Percentiles rank a stretch among this genome's conserved stretches.
Conservation (phyloP, 2,113 vertebrate genomes). For the Pristiophorus japonicus region DNA sequence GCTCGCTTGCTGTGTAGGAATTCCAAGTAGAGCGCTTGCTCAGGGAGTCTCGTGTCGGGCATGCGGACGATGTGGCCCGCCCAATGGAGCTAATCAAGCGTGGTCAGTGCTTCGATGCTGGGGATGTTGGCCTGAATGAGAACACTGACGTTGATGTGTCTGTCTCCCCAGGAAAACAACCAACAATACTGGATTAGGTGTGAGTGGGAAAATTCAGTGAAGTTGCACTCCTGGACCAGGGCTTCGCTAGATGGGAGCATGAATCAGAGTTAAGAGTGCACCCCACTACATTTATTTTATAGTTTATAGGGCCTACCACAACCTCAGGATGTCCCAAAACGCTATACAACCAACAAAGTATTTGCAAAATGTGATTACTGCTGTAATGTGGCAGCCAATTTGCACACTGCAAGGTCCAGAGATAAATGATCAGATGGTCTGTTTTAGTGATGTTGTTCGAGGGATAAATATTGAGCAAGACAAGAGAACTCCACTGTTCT, state of each 20-base stretch:
- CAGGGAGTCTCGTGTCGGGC: too few relatives aligned
- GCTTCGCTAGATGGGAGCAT: neutral
- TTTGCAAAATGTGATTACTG: neutral
- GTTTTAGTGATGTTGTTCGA: neutral
- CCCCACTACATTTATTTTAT: neutral
- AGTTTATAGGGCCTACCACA: neutral
- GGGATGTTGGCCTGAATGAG: too few relatives aligned
- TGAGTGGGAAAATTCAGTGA: too few relatives aligned
- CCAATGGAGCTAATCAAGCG: too few relatives aligned
- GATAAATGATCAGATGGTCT: neutral
- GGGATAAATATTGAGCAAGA: neutral
- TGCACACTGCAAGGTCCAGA: neutral
- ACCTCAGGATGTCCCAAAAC: neutral
- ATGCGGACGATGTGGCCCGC: too few relatives aligned
- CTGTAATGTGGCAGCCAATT: neutral
- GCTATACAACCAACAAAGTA: neutral
- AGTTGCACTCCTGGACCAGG: neutral
- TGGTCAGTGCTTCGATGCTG: too few relatives aligned
- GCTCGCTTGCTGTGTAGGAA: too few relatives aligned
- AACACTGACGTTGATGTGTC: too few relatives aligned
- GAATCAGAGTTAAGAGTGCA: neutral
- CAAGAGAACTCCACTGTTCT: neutral
- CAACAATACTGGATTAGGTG: neutral
- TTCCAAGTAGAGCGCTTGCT: too few relatives aligned
- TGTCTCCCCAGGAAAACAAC: too few relatives aligned